These are phyloP conservation scores for Ptilonorhynchus violaceus DNA, from an alignment of 2,113 vertebrate genomes.

Conservation along the genomic window DNA sequence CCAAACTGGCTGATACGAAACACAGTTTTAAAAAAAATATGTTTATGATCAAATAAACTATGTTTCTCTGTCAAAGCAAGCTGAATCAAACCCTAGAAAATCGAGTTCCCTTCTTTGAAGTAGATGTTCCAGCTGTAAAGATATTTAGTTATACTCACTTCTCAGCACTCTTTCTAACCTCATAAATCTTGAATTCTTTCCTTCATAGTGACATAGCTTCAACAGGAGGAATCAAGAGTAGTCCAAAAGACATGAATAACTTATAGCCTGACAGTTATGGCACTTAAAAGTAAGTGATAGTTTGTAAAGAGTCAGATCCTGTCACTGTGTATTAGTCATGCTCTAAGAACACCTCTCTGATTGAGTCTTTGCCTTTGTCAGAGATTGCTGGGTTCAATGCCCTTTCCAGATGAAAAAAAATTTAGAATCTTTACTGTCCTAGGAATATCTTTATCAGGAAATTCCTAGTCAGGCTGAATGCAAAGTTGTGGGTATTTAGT, in stretches of 20 bases:
- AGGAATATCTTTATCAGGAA: background rate
- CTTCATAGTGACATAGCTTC: background rate
- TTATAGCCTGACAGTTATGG: background rate
- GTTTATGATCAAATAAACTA: background rate
- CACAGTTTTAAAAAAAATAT: background rate
- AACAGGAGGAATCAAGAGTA: background rate
- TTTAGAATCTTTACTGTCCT: background rate
- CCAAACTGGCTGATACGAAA: background rate
- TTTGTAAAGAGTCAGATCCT: constrained; percentile 19
- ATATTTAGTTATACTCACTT: background rate
- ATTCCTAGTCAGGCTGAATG: background rate
- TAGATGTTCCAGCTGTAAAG: background rate
- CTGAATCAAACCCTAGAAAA: background rate
- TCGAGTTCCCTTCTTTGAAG: background rate
- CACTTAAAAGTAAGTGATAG: constrained; percentile 49
- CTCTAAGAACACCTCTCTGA: background rate
- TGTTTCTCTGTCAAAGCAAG: background rate
- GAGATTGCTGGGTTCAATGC: background rate
- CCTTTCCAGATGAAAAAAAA: background rate
- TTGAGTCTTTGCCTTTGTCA: background rate
- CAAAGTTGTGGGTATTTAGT: background rate
- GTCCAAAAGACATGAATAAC: constrained; percentile 41
- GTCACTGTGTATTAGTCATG: constrained; percentile 30
- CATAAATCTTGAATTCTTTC: constrained; percentile 48
- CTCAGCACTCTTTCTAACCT: background rate